phyloP scores from a whole-genome alignment of 2,888 invertebrate species.

The Octonoba sinensis region DNA sequence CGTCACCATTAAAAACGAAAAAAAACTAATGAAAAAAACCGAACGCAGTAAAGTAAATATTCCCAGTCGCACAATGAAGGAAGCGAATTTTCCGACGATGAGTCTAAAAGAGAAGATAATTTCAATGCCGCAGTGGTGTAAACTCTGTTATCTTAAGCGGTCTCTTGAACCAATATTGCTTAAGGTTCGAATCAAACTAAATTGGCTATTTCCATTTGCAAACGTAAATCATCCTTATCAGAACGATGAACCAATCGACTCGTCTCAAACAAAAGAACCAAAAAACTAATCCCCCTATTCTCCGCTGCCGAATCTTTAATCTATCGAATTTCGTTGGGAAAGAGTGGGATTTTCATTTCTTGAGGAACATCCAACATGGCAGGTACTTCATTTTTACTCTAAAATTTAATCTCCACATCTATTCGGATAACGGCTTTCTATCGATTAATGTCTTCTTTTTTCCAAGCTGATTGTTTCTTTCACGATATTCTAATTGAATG shows the following conservation, averaged over 20 bases:
- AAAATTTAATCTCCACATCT: conserved; percentile 17
- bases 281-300: conserved; percentile 1
- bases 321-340: conserved; percentile 10
- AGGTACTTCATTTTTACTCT: conserved; percentile 5
- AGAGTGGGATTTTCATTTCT: conserved; percentile 5
- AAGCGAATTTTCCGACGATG: too few species aligned
- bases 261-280: background rate
- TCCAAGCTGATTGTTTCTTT: background rate
- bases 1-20: too few species aligned
- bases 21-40: too few species aligned
- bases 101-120: too few species aligned
- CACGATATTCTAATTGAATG: conserved; percentile 17
- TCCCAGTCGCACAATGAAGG: too few species aligned
- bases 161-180: too few species aligned
- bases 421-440: conserved; percentile 13
- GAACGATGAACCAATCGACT: conserved; percentile 7
- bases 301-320: background rate
- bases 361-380: background rate
- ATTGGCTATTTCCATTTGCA: conserved; percentile 2
- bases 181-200: conserved; percentile 5
- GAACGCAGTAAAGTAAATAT: too few species aligned
- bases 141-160: too few species aligned
- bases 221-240: conserved; percentile 16
- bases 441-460: conserved; percentile 2
- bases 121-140: too few species aligned